A percentile compares a stretch with the other conserved stretches of the same genome.
These are phyloP conservation scores for Lasioglossum malachurum DNA, from an alignment of 2,888 invertebrate species.

Conservation along the genomic window DNA sequence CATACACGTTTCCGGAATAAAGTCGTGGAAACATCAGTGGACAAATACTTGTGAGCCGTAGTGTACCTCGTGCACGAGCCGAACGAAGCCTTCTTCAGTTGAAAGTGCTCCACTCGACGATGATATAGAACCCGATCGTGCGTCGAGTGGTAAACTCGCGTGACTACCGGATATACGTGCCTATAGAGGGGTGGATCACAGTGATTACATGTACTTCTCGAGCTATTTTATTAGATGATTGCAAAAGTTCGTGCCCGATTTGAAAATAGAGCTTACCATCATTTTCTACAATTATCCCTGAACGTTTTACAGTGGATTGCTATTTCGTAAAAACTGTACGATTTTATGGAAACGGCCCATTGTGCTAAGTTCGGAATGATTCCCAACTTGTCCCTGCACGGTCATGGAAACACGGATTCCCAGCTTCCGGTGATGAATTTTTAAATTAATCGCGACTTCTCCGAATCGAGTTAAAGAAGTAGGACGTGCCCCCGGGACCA, in stretches of 20 bases:
- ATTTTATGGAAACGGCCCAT: too few species aligned
- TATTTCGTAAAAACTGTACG: too few species aligned
- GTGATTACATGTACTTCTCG: too few species aligned
- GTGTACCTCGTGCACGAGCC: constrained; percentile 3
- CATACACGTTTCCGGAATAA: not conserved
- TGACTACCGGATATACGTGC: constrained; percentile 59
- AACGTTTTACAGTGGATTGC: too few species aligned
- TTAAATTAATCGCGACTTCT: constrained; percentile 48
- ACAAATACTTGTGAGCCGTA: constrained; percentile 16
- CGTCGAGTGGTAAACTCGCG: constrained; percentile 68
- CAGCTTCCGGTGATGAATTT: constrained; percentile 44
- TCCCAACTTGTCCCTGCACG: not conserved
- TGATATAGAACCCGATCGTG: constrained; percentile 59
- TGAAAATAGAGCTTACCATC: too few species aligned
- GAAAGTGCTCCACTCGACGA: constrained; percentile 26
- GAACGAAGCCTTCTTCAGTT: constrained; percentile 25
- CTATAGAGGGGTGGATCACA: not conserved
- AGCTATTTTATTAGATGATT: too few species aligned
- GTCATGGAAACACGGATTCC: not conserved
- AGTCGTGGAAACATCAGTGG: not conserved
- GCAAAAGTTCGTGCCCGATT: too few species aligned
- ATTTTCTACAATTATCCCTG: too few species aligned
- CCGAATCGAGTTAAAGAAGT: constrained; percentile 49
- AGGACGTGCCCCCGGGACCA: constrained; percentile 23
- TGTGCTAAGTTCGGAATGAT: too few species aligned